These are phyloP conservation scores for Trachemys scripta DNA, from an alignment of 2,113 vertebrate genomes.

Conservation along the genomic window DNA sequence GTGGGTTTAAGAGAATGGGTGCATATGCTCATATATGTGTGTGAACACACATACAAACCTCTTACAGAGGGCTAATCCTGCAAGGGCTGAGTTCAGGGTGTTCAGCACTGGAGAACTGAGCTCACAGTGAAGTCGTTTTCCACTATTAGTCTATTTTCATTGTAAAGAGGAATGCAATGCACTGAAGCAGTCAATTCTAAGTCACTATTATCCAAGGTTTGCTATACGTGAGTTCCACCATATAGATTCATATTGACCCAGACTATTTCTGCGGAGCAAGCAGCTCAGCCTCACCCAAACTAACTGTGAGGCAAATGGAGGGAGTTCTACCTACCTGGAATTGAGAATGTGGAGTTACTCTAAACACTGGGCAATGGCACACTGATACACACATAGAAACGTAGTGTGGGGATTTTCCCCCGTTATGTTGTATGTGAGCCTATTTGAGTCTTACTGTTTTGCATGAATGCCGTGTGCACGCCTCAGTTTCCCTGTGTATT, in stretches of 20 bases:
- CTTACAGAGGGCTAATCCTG: rapidly evolving
- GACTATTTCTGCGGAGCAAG: background rate
- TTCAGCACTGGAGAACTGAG: background rate
- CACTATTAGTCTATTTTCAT: background rate
- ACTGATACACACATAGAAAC: background rate
- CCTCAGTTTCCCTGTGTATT: too few relatives aligned
- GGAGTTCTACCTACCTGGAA: background rate
- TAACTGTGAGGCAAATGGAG: background rate
- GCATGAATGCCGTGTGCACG: too few relatives aligned
- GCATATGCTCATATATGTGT: rapidly evolving
- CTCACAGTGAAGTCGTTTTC: background rate
- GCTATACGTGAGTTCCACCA: background rate
- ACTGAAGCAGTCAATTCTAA: background rate
- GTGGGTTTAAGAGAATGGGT: background rate
- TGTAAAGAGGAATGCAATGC: background rate
- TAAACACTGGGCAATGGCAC: background rate
- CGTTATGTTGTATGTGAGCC: too few relatives aligned
- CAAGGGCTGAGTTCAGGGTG: background rate
- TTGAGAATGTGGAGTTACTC: background rate
- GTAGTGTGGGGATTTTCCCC: too few relatives aligned
- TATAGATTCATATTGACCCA: background rate
- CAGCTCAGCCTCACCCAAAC: background rate
- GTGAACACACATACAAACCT: rapidly evolving
- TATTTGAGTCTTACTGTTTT: too few relatives aligned
- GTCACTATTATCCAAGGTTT: background rate